Conservation (phyloP, 2,888 invertebrate species). For the Mythimna loreyi region DNA sequence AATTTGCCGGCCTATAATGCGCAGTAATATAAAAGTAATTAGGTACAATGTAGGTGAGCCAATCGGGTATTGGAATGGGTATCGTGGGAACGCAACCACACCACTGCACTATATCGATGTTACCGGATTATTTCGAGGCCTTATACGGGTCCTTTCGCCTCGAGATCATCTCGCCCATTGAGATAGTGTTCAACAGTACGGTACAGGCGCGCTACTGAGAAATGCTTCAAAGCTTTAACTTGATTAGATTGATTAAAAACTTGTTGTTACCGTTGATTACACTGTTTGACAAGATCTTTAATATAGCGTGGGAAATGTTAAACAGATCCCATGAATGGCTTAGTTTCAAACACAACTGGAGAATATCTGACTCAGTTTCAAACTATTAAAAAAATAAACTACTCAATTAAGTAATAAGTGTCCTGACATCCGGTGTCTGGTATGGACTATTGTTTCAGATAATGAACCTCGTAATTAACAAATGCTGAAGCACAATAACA, state of each 20-base stretch:
- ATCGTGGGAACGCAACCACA: slow-evolving; percentile 76
- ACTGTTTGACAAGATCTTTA: slow-evolving; percentile 19
- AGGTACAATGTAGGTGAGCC: slow-evolving; percentile 66
- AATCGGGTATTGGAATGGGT: slow-evolving; percentile 64
- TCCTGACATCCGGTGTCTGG: slow-evolving; percentile 7
- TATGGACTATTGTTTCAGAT: slow-evolving; percentile 15
- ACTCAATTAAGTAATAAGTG: background rate
- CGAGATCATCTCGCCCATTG: slow-evolving; percentile 68
- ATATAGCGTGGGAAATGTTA: slow-evolving; percentile 10
- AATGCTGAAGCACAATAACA: slow-evolving; percentile 4
- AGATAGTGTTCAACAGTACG: slow-evolving; percentile 56
- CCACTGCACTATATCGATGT: slow-evolving; percentile 56
- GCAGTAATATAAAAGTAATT: slow-evolving; percentile 69
- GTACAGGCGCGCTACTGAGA: slow-evolving; percentile 38
- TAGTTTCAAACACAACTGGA: background rate
- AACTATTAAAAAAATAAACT: background rate
- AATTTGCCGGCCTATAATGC: slow-evolving; percentile 42
- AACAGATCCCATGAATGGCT: background rate
- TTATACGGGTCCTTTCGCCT: slow-evolving; percentile 68
- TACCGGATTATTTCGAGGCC: slow-evolving; percentile 69
- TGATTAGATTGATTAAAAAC: slow-evolving; percentile 53
- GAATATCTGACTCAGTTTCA: background rate
- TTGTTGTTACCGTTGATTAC: slow-evolving; percentile 45
- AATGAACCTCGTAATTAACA: slow-evolving; percentile 12
- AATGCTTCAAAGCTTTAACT: slow-evolving; percentile 33